Percentiles rank a stretch among this genome's conserved stretches.
phyloP scores from a whole-genome alignment of 2,113 vertebrate species.

The Entomyzon cyanotis region DNA sequence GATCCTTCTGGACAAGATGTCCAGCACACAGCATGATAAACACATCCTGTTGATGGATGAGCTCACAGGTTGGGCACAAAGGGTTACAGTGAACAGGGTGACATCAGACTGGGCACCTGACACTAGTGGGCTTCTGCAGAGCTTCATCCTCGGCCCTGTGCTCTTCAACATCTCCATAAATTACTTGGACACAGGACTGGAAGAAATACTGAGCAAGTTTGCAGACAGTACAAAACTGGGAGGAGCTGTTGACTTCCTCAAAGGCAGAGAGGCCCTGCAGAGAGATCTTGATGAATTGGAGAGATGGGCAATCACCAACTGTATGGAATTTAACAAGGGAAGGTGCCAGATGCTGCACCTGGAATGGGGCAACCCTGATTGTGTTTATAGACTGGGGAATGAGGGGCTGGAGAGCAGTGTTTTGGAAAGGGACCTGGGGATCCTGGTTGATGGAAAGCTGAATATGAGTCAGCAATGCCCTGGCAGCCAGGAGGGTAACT shows the following conservation, averaged over 20 bases:
- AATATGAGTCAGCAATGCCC: background rate
- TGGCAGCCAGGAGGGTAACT: background rate
- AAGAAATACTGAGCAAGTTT: background rate
- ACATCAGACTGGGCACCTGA: background rate
- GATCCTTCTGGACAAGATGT: background rate
- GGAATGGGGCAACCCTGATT: too few species aligned
- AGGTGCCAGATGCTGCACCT: background rate
- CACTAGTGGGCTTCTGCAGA: background rate
- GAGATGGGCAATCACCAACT: background rate
- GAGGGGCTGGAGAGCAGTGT: background rate
- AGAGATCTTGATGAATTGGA: background rate
- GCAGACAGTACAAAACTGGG: too few species aligned
- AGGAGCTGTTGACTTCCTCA: background rate
- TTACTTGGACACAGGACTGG: background rate
- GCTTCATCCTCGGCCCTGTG: background rate
- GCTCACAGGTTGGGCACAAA: background rate
- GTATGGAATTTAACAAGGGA: background rate
- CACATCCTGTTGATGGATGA: background rate
- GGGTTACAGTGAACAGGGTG: accelerated
- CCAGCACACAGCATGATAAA: background rate
- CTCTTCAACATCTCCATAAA: background rate
- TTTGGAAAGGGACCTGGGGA: background rate
- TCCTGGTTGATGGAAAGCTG: background rate
- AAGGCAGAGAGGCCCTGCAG: background rate
- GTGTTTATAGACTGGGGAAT: background rate